phyloP scores from a whole-genome alignment of 2,797 vertebrate genomes.

The Phalanger gymnotis region DNA sequence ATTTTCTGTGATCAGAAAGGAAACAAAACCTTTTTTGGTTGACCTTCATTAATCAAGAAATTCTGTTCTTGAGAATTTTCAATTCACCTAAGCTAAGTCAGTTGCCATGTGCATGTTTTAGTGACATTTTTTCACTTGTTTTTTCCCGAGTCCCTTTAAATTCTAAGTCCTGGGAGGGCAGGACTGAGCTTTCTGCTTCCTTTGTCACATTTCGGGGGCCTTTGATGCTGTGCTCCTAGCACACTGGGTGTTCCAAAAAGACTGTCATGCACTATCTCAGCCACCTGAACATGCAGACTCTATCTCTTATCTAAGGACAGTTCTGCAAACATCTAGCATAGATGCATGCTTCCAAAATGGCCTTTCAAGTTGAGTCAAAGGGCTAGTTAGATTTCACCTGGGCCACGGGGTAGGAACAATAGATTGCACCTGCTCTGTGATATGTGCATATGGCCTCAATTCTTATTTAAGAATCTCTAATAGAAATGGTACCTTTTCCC shows the following conservation, averaged over 20 bases:
- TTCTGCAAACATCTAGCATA: not conserved
- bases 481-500: slow-evolving; percentile 59
- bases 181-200: slow-evolving; percentile 2
- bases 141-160: slow-evolving; percentile 37
- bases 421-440: slow-evolving; percentile 23
- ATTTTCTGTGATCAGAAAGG: not conserved
- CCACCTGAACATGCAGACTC: not conserved
- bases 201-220: slow-evolving; percentile 12
- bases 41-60: slow-evolving; percentile 26
- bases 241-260: not conserved
- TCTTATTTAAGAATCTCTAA: slow-evolving; percentile 51
- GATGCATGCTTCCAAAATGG: slow-evolving; percentile 26
- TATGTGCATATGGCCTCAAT: slow-evolving; percentile 29
- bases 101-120: slow-evolving; percentile 14
- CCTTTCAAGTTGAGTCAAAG: slow-evolving; percentile 12
- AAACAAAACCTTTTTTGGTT: not conserved
- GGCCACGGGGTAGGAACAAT: not conserved
- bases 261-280: not conserved
- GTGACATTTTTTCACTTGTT: slow-evolving; percentile 38
- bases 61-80: slow-evolving; percentile 8
- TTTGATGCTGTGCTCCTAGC: slow-evolving; percentile 33
- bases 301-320: not conserved
- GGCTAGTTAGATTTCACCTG: slow-evolving; percentile 19
- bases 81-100: slow-evolving; percentile 40
- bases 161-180: slow-evolving; percentile 10